These are phyloP conservation scores for Hydropsyche betteni DNA, from an alignment of 2,888 invertebrate genomes.

Conservation along the genomic window DNA sequence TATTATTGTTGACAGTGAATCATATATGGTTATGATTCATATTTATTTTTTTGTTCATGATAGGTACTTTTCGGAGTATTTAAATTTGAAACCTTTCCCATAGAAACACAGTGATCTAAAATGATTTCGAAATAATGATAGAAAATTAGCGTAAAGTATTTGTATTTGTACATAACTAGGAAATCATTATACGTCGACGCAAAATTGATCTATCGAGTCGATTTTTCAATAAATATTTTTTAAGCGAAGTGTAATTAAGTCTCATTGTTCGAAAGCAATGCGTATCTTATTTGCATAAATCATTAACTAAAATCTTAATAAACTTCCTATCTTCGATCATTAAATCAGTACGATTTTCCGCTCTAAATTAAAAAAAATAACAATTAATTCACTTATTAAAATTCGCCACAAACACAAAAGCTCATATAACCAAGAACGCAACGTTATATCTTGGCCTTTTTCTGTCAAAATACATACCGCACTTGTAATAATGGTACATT, in stretches of 20 bases:
- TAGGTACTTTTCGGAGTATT: too few species aligned
- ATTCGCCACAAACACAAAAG: too few species aligned
- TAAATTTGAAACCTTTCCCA: neutral
- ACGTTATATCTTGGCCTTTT: too few species aligned
- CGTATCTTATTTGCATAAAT: constrained; percentile 4
- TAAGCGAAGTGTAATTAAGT: neutral
- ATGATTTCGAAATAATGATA: constrained; percentile 7
- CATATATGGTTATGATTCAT: neutral
- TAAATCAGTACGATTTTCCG: too few species aligned
- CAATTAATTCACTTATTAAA: too few species aligned
- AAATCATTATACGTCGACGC: constrained; percentile 6
- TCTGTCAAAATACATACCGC: constrained; percentile 16
- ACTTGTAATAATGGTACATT: constrained; percentile 6
- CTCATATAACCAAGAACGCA: too few species aligned
- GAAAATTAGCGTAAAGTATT: constrained; percentile 7
- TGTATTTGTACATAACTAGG: constrained; percentile 9
- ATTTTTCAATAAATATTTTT: constrained; percentile 11
- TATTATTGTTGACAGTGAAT: neutral
- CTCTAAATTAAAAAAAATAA: too few species aligned
- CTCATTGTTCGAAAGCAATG: constrained; percentile 11
- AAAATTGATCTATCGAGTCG: constrained; percentile 14
- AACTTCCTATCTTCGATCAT: too few species aligned
- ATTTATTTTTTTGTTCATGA: neutral
- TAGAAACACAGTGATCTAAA: neutral
- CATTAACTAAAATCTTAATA: too few species aligned